A percentile compares a stretch with the other conserved stretches of the same genome.
Conservation (phyloP, 1,140 invertebrate genomes). For the Cotesia typhae region DNA sequence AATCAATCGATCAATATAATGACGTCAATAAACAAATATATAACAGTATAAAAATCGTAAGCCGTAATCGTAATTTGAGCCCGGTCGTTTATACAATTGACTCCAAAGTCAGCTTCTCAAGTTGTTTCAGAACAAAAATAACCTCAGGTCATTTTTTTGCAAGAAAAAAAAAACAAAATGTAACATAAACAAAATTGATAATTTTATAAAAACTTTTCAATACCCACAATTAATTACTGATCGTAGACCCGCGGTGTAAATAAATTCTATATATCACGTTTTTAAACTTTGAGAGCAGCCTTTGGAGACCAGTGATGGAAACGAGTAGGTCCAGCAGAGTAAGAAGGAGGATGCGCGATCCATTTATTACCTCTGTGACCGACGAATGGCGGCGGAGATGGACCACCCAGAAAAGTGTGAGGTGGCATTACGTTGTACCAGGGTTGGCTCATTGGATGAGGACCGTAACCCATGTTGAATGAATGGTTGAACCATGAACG, state of each 20-base stretch:
- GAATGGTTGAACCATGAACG: constrained; percentile 60
- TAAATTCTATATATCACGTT: constrained; percentile 26
- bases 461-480: constrained; percentile 55
- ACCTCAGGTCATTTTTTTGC: constrained; percentile 34
- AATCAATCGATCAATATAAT: constrained; percentile 39
- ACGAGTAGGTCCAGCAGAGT: constrained; percentile 56
- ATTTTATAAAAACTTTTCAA: too few species aligned
- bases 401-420: constrained; percentile 53
- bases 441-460: constrained; percentile 56
- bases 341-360: constrained; percentile 53
- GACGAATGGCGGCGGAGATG: constrained; percentile 57
- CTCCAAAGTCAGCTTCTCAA: constrained; percentile 42
- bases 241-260: not conserved
- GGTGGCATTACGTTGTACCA: constrained; percentile 62
- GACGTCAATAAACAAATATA: constrained; percentile 43
- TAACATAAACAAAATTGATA: not conserved
- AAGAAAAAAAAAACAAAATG: not conserved
- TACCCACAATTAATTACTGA: too few species aligned
- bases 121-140: constrained; percentile 18
- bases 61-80: constrained; percentile 52
- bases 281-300: constrained; percentile 62
- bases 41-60: constrained; percentile 57
- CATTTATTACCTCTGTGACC: constrained; percentile 57
- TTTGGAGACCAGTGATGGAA: constrained; percentile 62
- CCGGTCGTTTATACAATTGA: constrained; percentile 51